Percentiles rank a stretch among this genome's conserved stretches.
Conservation (phyloP, 2,113 vertebrate species). For the Pleuronectes platessa region DNA sequence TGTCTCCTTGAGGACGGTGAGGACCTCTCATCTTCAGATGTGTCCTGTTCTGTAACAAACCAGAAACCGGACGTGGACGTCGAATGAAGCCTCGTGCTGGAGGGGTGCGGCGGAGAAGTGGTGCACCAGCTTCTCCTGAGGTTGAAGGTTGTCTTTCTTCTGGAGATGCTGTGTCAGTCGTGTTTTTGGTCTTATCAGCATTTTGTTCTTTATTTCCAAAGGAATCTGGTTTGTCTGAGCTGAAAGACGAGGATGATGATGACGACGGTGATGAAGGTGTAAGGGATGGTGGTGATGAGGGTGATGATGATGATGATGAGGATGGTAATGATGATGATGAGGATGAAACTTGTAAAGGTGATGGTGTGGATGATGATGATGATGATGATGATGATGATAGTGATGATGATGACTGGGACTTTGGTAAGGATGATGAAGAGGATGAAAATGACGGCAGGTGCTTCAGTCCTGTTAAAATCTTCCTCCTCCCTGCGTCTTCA, state of each 20-base stretch:
- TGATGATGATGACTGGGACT: neutral
- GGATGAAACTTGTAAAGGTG: neutral
- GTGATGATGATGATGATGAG: neutral
- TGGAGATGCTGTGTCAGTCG: neutral
- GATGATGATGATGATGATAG: neutral
- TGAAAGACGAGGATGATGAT: slow-evolving; percentile 4
- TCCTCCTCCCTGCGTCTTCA: slow-evolving; percentile 20
- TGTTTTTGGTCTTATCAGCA: neutral
- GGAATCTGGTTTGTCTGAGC: slow-evolving; percentile 15
- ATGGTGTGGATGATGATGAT: neutral
- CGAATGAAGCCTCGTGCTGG: slow-evolving; percentile 6
- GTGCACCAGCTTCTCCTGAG: neutral
- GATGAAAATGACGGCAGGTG: slow-evolving; percentile 4
- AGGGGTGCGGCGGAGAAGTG: neutral
- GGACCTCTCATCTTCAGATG: neutral
- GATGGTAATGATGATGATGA: neutral
- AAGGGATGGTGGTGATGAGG: neutral
- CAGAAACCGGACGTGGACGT: slow-evolving; percentile 8
- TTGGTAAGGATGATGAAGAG: neutral
- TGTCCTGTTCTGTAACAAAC: slow-evolving; percentile 47
- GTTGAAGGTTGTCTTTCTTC: neutral
- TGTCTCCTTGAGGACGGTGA: neutral
- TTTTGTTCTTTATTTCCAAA: neutral
- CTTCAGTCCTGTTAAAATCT: slow-evolving; percentile 32
- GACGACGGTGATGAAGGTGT: neutral